phyloP scores from a whole-genome alignment of 2,888 invertebrate species.

The Drymonia ruficornis region DNA sequence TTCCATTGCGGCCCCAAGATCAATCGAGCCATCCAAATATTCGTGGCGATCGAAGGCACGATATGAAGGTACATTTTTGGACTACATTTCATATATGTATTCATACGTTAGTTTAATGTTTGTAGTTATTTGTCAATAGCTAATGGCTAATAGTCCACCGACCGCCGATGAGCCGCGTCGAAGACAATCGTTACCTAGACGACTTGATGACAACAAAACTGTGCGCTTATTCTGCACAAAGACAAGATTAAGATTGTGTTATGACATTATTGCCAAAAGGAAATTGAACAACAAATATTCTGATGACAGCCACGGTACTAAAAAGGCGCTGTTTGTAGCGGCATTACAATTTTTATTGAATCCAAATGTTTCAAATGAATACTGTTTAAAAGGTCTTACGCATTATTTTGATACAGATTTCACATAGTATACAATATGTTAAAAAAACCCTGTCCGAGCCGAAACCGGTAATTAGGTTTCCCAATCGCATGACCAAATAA shows the following conservation, averaged over 20 bases:
- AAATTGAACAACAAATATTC: too few species aligned
- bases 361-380: too few species aligned
- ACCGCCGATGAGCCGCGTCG: slow-evolving; percentile 63
- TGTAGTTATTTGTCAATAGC: slow-evolving; percentile 75
- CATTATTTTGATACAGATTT: too few species aligned
- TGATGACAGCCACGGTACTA: too few species aligned
- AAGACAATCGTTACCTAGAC: slow-evolving; percentile 75
- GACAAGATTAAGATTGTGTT: slow-evolving; percentile 8
- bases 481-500: too few species aligned
- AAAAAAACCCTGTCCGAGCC: too few species aligned
- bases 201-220: slow-evolving; percentile 71
- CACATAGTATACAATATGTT: too few species aligned
- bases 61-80: slow-evolving; percentile 52
- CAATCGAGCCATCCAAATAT: slow-evolving; percentile 60
- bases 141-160: slow-evolving; percentile 66
- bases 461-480: too few species aligned
- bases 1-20: slow-evolving; percentile 47
- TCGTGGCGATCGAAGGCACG: slow-evolving; percentile 58
- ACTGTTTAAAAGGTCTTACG: too few species aligned
- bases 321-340: too few species aligned
- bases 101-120: slow-evolving; percentile 44
- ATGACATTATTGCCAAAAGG: too few species aligned
- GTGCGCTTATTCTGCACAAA: slow-evolving; percentile 32
- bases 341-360: too few species aligned
- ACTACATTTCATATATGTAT: slow-evolving; percentile 52